Conservation (phyloP, 2,888 invertebrate genomes). For the Tetragonula carbonaria region DNA sequence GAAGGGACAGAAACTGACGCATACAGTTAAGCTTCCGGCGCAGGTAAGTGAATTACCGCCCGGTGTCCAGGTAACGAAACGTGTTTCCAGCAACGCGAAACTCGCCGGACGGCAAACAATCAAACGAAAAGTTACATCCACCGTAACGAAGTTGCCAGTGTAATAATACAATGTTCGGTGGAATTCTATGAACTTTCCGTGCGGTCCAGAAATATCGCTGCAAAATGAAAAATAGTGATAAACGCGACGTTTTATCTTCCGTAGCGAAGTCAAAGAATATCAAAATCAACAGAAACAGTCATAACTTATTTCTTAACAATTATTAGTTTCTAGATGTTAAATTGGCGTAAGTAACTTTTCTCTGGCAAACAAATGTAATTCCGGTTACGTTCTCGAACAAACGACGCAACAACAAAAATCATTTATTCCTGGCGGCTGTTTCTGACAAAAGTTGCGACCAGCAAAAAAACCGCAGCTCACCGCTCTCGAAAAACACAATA, state of each 20-base stretch:
- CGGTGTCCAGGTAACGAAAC: constrained; percentile 63
- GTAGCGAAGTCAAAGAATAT: too few relatives aligned
- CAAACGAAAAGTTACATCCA: constrained; percentile 60
- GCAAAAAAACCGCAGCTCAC: too few relatives aligned
- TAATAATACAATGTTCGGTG: background rate
- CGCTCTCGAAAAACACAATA: background rate
- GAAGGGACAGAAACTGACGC: constrained; percentile 49
- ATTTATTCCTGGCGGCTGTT: background rate
- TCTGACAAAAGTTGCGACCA: background rate
- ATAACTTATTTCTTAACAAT: too few relatives aligned
- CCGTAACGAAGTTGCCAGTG: constrained; percentile 26
- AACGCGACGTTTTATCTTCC: too few relatives aligned
- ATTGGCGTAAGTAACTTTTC: too few relatives aligned
- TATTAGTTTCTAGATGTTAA: too few relatives aligned
- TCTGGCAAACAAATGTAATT: background rate
- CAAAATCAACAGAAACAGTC: too few relatives aligned
- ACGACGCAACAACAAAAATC: background rate
- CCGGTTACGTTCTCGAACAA: background rate
- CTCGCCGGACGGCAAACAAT: constrained; percentile 61
- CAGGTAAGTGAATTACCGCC: constrained; percentile 61
- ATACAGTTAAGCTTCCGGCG: constrained; percentile 52
- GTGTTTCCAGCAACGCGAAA: constrained; percentile 58
- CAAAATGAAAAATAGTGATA: background rate
- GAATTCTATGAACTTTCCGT: background rate
- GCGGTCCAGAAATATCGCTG: background rate